Evolutionary conservation across 2,113 vertebrate species (phyloP).

Genomic region (Corydoras sp.): DNA sequence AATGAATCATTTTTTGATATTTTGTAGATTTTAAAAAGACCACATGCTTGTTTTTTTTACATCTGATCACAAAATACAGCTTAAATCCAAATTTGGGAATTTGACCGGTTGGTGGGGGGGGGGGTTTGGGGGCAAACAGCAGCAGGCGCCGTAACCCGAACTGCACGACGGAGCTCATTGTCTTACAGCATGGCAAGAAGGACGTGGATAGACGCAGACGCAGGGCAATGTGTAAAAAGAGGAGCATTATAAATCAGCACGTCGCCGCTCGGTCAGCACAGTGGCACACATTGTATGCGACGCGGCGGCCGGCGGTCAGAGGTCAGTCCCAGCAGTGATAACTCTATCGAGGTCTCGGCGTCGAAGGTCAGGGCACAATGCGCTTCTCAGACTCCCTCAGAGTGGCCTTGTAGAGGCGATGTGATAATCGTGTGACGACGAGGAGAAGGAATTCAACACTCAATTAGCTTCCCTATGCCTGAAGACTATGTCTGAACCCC

Average conservation of each 20-base stretch:
- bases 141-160: conserved; percentile 38
- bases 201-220: background rate
- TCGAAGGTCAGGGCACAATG: conserved; percentile 53
- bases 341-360: conserved; percentile 46
- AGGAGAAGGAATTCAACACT: conserved; percentile 49
- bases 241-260: conserved; percentile 9
- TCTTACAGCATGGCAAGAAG: conserved; percentile 24
- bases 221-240: conserved; percentile 11
- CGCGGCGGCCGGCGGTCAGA: conserved; percentile 34
- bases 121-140: conserved; percentile 44
- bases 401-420: conserved; percentile 47
- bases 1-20: conserved; percentile 10
- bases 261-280: conserved; percentile 1
- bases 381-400: conserved; percentile 43
- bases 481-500: conserved; percentile 6
- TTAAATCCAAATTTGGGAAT: conserved; percentile 43
- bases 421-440: conserved; percentile 37
- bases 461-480: conserved; percentile 7
- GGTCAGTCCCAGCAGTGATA: conserved; percentile 52
- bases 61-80: conserved; percentile 42
- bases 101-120: conserved; percentile 4
- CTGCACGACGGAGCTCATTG: conserved; percentile 42
- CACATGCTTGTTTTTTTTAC: conserved; percentile 51
- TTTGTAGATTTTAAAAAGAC: conserved; percentile 30
- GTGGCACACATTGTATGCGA: conserved; percentile 34